A percentile compares a stretch with the other conserved stretches of the same genome.
These are phyloP conservation scores for Halcyon chelicuti DNA, from an alignment of 2,797 vertebrate genomes.

Conservation along the genomic window DNA sequence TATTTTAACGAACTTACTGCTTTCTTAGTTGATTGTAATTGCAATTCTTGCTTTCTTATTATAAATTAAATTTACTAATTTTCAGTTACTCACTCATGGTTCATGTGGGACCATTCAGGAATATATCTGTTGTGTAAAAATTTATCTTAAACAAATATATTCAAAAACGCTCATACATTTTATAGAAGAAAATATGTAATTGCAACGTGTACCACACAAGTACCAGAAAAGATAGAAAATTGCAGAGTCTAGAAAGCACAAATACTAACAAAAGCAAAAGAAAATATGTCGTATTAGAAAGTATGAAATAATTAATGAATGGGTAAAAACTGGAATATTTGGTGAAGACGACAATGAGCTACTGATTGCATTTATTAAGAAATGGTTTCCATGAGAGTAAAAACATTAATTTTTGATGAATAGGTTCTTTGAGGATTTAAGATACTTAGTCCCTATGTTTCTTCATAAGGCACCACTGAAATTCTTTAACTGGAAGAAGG, in stretches of 20 bases:
- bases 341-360: neutral
- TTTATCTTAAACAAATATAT: neutral
- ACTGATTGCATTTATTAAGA: neutral
- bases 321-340: neutral
- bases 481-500: neutral
- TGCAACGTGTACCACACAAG: neutral
- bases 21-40: neutral
- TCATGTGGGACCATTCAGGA: neutral
- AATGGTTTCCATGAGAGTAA: neutral
- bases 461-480: neutral
- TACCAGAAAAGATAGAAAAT: neutral
- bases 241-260: neutral
- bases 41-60: neutral
- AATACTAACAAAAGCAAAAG: neutral
- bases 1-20: constrained; percentile 23
- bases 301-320: neutral
- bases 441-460: neutral
- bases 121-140: neutral
- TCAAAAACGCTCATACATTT: neutral
- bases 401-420: neutral
- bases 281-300: neutral
- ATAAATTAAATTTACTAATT: neutral
- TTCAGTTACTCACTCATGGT: neutral
- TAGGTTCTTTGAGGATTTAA: neutral
- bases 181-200: neutral